Conservation (phyloP, 2,888 invertebrate species). For the Oscheius sp. region DNA sequence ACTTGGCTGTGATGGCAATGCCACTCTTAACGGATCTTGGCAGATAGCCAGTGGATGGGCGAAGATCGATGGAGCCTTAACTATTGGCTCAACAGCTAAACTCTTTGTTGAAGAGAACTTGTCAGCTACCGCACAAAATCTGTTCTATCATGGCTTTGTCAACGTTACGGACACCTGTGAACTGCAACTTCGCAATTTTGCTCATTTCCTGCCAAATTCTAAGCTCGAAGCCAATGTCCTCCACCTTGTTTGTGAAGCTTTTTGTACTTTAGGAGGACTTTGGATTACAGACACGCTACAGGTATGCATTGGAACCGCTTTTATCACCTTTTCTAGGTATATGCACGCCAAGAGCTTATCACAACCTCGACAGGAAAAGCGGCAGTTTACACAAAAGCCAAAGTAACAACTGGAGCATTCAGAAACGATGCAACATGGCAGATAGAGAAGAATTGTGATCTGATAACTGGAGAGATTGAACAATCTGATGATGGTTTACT, state of each 20-base stretch:
- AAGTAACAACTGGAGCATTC: slow-evolving; percentile 43
- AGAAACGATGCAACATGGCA: slow-evolving; percentile 42
- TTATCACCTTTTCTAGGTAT: slow-evolving; percentile 20
- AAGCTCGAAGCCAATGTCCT: slow-evolving; percentile 42
- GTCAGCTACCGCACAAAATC: slow-evolving; percentile 29
- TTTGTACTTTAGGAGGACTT: slow-evolving; percentile 48
- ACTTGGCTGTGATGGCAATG: slow-evolving; percentile 29
- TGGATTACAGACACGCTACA: slow-evolving; percentile 40
- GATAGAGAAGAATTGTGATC: slow-evolving; percentile 45
- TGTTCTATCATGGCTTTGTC: slow-evolving; percentile 45
- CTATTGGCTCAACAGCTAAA: slow-evolving; percentile 37
- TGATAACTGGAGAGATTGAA: slow-evolving; percentile 44
- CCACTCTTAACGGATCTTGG: slow-evolving; percentile 46
- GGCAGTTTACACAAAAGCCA: slow-evolving; percentile 35
- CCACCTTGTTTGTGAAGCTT: slow-evolving; percentile 39
- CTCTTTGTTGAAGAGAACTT: slow-evolving; percentile 46
- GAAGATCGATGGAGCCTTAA: slow-evolving; percentile 32
- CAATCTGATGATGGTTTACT: slow-evolving; percentile 50
- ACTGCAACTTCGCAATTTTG: slow-evolving; percentile 44
- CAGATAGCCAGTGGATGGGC: slow-evolving; percentile 44
- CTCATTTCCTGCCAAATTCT: slow-evolving; percentile 48
- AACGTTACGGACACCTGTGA: slow-evolving; percentile 43
- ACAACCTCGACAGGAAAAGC: slow-evolving; percentile 47
- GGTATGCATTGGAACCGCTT: background rate
- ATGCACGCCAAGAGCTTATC: slow-evolving; percentile 47